Percentiles rank a stretch among this genome's conserved stretches.
phyloP scores from a whole-genome alignment of 2,113 vertebrate species.

The human region GRCh38 chr16:23016501-23017000 shows the following conservation, averaged over 20 bases:
- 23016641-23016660: not conserved
- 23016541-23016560: conserved; percentile 49
- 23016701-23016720: not conserved
- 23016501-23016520: conserved; percentile 43
- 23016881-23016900: not conserved
- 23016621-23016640: not conserved
- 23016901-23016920: too few relatives aligned
- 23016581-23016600: not conserved
- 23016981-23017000: too few relatives aligned
- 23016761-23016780: not conserved
- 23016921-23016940: too few relatives aligned
- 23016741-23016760: not conserved
- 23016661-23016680: not conserved
- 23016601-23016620: conserved; percentile 8
- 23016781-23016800: conserved; percentile 13
- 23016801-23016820: not conserved
- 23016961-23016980: too few relatives aligned
- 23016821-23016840: not conserved
- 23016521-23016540: not conserved
- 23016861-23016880: not conserved
- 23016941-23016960: too few relatives aligned
- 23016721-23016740: not conserved
- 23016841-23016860: not conserved
- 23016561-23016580: conserved; percentile 12
- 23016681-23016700: not conserved